phyloP scores from a whole-genome alignment of 2,113 vertebrate species.

The Atherinomorus stipes region DNA sequence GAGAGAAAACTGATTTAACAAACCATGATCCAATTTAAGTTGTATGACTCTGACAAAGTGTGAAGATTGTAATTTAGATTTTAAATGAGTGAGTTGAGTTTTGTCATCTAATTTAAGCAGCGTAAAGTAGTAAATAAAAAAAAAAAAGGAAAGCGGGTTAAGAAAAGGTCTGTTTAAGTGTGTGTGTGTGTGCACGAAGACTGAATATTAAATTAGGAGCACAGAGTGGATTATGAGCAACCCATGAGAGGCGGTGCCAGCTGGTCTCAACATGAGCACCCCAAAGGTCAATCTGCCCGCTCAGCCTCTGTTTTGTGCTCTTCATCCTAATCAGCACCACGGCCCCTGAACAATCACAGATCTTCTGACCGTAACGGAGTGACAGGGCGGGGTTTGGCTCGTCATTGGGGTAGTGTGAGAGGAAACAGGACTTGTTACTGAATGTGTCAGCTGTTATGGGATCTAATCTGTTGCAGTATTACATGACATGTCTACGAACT shows the following conservation, averaged over 20 bases:
- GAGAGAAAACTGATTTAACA: conserved; percentile 31
- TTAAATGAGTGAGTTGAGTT: background rate
- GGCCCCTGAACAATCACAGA: conserved; percentile 39
- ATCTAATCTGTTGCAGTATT: conserved; percentile 1
- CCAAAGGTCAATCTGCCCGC: conserved; percentile 47
- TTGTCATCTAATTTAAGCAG: background rate
- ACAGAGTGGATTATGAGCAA: conserved; percentile 61
- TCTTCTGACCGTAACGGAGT: background rate
- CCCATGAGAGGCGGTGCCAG: conserved; percentile 52
- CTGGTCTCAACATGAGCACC: conserved; percentile 58
- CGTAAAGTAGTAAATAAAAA: background rate
- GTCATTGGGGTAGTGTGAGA: background rate
- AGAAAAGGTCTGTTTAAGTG: background rate
- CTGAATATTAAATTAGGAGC: conserved; percentile 58
- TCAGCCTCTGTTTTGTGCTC: conserved; percentile 36
- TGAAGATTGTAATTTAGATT: no score
- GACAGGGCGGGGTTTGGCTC: background rate
- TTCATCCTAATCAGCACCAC: conserved; percentile 46
- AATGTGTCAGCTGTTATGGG: conserved; percentile 29
- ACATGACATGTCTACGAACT: background rate
- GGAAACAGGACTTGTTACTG: conserved; percentile 28
- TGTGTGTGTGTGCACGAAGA: conserved; percentile 1
- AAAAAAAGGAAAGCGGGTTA: background rate
- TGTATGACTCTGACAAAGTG: no score
- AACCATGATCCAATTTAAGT: background rate